Base-by-base conservation (phyloP, 2,797 vertebrate genomes). In the Chelmon rostratus region DNA sequence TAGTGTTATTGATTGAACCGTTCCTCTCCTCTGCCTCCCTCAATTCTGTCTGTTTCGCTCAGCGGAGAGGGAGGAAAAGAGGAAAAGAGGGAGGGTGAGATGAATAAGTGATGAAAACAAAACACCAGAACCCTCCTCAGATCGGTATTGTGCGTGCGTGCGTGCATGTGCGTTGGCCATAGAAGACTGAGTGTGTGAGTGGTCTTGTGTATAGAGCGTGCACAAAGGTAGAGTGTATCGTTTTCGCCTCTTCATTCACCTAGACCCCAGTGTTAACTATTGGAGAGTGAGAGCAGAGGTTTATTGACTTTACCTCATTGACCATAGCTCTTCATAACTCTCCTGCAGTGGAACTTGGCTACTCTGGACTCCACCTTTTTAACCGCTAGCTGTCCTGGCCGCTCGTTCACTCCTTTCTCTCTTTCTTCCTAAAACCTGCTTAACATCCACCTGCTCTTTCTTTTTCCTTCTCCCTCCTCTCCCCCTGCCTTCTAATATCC, bases 51-150 rank as follows among this genome's bases (percentile, higher is more conserved):
- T 89, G 90, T 95, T 95, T 94, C 77, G 82, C 92, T 95, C 92
- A 92, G 92, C 47, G 44, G 86, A 90, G 89, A 89, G 83, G 69
- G 87, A 86, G 89, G 78, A 86, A 87, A 86, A 84, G 87, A 76
- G 79, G 74, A 85, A 82, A 90, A 87, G 86, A 88, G 85, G 89
- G 90, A 90, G 93, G 90, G 87, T 59, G 87, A 85, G 93, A 95
- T 96, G 92, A 95, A 96, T 95, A 95, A 96, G 91, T 95, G 93
- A 96, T 96, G 95, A 95, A 95, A 96, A 96, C 95, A 96, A 96
- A 96, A 94, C 93, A 95, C 93, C 87, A 89, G 89, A 94, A 91
- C 88, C 89, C 88, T 92, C 86, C 84, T 91, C 82, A 80, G 92
- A 95, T 96, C 92, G 57, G 95, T 95, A 93, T 52, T 68, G 82